Evolutionary conservation across 2,113 vertebrate species (phyloP), one percentile per base, ranked within the genome.

Genomic region (Lycocorax pyrrhopterus): DNA sequence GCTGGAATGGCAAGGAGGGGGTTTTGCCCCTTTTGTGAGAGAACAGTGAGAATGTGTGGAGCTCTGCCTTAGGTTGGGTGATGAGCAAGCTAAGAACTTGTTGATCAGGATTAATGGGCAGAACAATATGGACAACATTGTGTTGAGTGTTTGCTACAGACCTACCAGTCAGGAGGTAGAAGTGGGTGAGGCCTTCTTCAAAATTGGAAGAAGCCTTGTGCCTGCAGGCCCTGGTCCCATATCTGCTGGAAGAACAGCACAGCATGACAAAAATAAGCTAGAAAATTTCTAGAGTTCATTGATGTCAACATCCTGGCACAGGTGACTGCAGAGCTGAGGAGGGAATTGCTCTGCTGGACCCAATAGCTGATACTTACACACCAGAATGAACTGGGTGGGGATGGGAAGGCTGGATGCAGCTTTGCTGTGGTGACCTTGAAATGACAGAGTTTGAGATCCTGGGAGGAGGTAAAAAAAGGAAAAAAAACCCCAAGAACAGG

Each of bases 1-100:
- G 16, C 32, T 64, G 53, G 7, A 15, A 66, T 55, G 5, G 9
- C 15, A 55, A 60, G 20, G 20, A 68, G 3, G 1, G 1, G 0
- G 0, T 14, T 37, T 79, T 79, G 2, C 12, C 10, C 10, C 37
- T 59, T 79, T 47, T 43, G 14, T 47, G 62, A 22, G 12, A 87
- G 3, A 44, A 4, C 16, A 37, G 16, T 30, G 37, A 33, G 16
- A 56, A 41, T 12, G 12, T 41, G 37, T 8, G 25, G 30, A 67
- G 16, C 8, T 62, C 18, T 67, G 16, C 18, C 16, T 78, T 68
- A 16, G 22, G 26, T 43, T 12, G 12, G 6, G 4, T 37, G 22
- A 43, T 30, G 7, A 56, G 3, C 27, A 52, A 62, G 10, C 1
- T n/a, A 26, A 84, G 27, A 79, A 10, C 8, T 68, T 21, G 8